phyloP scores from a whole-genome alignment of 1,140 invertebrate genomes.

The Pectinophora gossypiella region DNA sequence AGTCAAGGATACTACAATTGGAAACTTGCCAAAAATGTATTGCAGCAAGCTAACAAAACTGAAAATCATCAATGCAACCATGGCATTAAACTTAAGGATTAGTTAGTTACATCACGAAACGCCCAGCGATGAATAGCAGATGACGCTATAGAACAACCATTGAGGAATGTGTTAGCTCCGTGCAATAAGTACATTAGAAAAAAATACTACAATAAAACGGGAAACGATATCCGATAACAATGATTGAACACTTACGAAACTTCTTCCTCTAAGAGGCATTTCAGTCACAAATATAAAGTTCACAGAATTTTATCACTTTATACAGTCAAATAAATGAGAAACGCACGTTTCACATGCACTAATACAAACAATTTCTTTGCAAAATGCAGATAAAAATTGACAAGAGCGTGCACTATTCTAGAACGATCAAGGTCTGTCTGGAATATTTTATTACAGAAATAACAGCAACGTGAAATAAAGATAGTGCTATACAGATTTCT shows the following conservation, averaged over 20 bases:
- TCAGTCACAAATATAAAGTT: constrained; percentile 29
- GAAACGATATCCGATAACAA: too few species aligned
- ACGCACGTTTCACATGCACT: constrained; percentile 19
- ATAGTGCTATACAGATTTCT: too few species aligned
- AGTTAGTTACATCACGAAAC: background rate
- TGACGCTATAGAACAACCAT: background rate
- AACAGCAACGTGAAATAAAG: too few species aligned
- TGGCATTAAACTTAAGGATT: background rate
- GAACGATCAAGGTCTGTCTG: constrained; percentile 33
- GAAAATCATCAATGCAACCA: constrained; percentile 42
- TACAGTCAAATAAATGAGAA: background rate
- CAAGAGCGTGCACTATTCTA: constrained; percentile 35
- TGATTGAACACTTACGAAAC: constrained; percentile 51
- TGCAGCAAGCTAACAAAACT: constrained; percentile 58
- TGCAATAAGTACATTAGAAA: background rate
- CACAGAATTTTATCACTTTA: background rate
- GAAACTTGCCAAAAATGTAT: constrained; percentile 53
- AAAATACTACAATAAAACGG: too few species aligned
- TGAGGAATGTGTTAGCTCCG: background rate
- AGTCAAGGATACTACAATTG: constrained; percentile 67
- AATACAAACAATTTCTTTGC: constrained; percentile 17
- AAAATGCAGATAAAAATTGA: constrained; percentile 34
- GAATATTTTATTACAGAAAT: too few species aligned
- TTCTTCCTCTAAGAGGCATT: constrained; percentile 64
- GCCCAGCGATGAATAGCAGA: background rate